phyloP scores from a whole-genome alignment of 2,888 invertebrate species.

The Siphlonurus alternatus region DNA sequence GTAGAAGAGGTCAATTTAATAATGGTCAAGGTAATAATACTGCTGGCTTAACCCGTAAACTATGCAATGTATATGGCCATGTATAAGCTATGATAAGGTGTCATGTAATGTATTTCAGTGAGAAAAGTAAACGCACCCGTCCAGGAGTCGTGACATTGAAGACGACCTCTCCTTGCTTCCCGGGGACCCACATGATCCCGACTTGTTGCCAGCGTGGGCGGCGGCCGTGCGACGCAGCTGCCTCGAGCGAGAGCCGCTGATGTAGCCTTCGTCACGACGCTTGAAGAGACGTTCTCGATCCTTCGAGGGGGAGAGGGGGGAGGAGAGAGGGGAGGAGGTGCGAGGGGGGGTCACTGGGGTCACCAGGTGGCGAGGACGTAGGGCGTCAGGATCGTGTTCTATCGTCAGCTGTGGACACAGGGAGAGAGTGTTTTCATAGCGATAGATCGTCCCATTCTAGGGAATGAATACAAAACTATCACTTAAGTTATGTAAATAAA shows the following conservation, averaged over 20 bases:
- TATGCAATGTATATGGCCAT: slow-evolving; percentile 3
- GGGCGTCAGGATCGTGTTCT: slow-evolving; percentile 71
- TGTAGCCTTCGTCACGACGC: slow-evolving; percentile 35
- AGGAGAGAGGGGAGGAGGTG: slow-evolving; percentile 28
- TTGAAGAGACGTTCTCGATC: slow-evolving; percentile 22
- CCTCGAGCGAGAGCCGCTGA: slow-evolving; percentile 41
- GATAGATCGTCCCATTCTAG: no score
- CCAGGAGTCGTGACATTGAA: slow-evolving; percentile 67
- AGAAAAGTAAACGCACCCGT: slow-evolving; percentile 50
- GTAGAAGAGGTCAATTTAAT: background rate
- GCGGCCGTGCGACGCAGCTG: slow-evolving; percentile 39
- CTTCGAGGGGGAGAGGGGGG: slow-evolving; percentile 16
- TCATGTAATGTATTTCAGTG: no score
- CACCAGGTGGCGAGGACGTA: slow-evolving; percentile 25
- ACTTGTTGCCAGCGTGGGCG: slow-evolving; percentile 26
- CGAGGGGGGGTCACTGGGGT: slow-evolving; percentile 20
- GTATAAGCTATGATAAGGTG: no score
- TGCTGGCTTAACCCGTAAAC: no score
- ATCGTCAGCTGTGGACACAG: slow-evolving; percentile 54
- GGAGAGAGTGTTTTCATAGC: slow-evolving; percentile 1
- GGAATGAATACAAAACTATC: no score
- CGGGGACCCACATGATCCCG: slow-evolving; percentile 17
- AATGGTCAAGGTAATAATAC: background rate
- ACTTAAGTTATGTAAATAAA: no score
- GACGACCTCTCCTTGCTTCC: slow-evolving; percentile 59